Percentiles rank a stretch among this genome's conserved stretches.
phyloP scores from a whole-genome alignment of 2,888 invertebrate genomes.

The Syritta pipiens region DNA sequence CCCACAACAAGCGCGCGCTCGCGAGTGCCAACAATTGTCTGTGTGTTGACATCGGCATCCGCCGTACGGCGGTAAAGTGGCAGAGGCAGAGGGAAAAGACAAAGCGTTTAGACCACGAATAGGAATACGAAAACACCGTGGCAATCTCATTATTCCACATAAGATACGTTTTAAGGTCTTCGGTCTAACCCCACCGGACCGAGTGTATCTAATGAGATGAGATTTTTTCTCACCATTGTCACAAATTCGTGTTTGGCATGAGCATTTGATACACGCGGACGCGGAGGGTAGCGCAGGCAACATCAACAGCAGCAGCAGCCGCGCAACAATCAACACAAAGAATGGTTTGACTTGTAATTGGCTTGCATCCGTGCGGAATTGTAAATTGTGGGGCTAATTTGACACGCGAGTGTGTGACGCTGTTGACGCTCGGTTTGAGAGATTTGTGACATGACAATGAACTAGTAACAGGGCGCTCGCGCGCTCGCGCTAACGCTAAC shows the following conservation, averaged over 20 bases:
- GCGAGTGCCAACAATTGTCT: constrained; percentile 49
- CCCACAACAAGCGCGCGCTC: constrained; percentile 39
- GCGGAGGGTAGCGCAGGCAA: too few species aligned
- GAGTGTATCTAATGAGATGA: constrained; percentile 56
- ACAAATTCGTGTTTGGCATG: constrained; percentile 45
- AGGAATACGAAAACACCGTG: constrained; percentile 28
- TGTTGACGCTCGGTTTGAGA: too few species aligned
- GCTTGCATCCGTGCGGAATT: constrained; percentile 63
- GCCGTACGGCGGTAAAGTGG: too few species aligned
- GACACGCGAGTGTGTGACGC: constrained; percentile 58
- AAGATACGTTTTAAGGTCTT: constrained; percentile 42
- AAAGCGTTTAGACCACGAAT: constrained; percentile 46
- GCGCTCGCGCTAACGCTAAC: too few species aligned
- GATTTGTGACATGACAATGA: constrained; percentile 66
- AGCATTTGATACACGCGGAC: constrained; percentile 45
- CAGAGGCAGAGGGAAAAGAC: too few species aligned
- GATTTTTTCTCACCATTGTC: constrained; percentile 67
- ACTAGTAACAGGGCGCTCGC: constrained; percentile 45
- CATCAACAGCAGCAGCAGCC: too few species aligned
- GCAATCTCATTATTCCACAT: constrained; percentile 40
- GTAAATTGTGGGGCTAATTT: constrained; percentile 55
- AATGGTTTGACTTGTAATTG: constrained; percentile 50
- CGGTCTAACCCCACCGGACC: too few species aligned
- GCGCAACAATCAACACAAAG: constrained; percentile 23
- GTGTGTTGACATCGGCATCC: constrained; percentile 56